Base-by-base conservation (phyloP, 2,888 invertebrate species). In the Ochropleura plecta region DNA sequence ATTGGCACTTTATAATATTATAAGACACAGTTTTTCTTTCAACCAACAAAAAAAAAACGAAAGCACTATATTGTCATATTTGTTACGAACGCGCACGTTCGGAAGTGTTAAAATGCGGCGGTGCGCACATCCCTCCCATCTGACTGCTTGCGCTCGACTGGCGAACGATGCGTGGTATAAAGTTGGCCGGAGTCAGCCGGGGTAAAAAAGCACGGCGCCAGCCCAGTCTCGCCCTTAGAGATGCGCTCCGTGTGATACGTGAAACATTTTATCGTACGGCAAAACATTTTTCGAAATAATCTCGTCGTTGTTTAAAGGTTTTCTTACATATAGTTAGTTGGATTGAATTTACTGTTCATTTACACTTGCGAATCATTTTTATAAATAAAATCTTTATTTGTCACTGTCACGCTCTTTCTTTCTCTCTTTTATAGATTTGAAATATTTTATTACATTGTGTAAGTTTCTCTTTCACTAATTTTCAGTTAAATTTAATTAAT, bases 121-220 rank as follows among this genome's bases (percentile, higher is more conserved):
- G 53, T 55, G 70, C 73, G 86, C 91, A 92, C 94, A 91, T 91
- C 90, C 90, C 86, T 84, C 83, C 87, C 79, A 77, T 77, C 74
- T 88, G 88, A 90, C 90, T 89, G 88, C 87, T 89, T 86, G 90
- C 91, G 92, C 90, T 92, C 93, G 91, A 96, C 96, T 96, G 92
- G 88, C 89, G 89, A 86, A 88, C 91, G 88, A 88, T 88, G 86
- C 89, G 90, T 90, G 88, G 87, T 90, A 88, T 91, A 92, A 92
- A 92, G 91, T 93, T 93, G 93, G 93, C 90, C 90, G 85, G 90
- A 91, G 89, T 89, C 86, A 86, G 86, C 90, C 93, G 91, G 95
- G 95, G 95, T 95, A 95, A 96, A 96, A 96, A 96, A 95, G 94
- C 92, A 89, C 95, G 96, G 96, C 96, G 96, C 96, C 96, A 96